These are phyloP conservation scores for Cephus runcator DNA, from an alignment of 2,888 invertebrate species.

Conservation along the genomic window DNA sequence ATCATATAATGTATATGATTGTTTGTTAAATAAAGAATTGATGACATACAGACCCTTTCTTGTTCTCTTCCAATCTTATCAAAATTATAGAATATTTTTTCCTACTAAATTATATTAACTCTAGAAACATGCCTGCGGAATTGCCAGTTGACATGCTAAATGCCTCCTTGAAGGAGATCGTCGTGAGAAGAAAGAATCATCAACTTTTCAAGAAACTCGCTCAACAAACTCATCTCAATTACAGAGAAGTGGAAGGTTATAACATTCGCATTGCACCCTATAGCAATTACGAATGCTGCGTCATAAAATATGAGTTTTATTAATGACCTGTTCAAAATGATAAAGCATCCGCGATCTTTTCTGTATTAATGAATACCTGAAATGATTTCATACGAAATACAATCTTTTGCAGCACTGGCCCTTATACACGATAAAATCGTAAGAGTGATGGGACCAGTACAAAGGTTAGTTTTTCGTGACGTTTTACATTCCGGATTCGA, in stretches of 20 bases:
- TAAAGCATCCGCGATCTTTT: neutral
- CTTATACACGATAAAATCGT: slow-evolving; percentile 53
- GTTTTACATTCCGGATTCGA: slow-evolving; percentile 54
- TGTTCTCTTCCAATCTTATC: neutral
- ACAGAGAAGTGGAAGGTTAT: slow-evolving; percentile 53
- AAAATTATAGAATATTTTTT: neutral
- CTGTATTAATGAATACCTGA: neutral
- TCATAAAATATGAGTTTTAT: neutral
- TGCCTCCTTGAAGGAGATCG: slow-evolving; percentile 44
- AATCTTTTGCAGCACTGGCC: slow-evolving; percentile 41
- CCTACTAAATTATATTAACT: neutral
- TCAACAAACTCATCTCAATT: slow-evolving; percentile 45
- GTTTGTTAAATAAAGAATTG: neutral
- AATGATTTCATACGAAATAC: neutral
- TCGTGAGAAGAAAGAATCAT: slow-evolving; percentile 48
- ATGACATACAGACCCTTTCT: neutral
- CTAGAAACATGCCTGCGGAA: slow-evolving; percentile 50
- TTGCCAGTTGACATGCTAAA: slow-evolving; percentile 47
- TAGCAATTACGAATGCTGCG: neutral
- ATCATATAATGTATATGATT: too few species aligned
- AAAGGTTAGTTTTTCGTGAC: slow-evolving; percentile 47
- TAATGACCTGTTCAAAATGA: neutral
- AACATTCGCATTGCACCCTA: neutral
- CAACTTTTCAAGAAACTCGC: slow-evolving; percentile 44
- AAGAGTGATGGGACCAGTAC: slow-evolving; percentile 43